Base-by-base conservation (phyloP, 2,113 vertebrate genomes). In the Heliornis fulica region DNA sequence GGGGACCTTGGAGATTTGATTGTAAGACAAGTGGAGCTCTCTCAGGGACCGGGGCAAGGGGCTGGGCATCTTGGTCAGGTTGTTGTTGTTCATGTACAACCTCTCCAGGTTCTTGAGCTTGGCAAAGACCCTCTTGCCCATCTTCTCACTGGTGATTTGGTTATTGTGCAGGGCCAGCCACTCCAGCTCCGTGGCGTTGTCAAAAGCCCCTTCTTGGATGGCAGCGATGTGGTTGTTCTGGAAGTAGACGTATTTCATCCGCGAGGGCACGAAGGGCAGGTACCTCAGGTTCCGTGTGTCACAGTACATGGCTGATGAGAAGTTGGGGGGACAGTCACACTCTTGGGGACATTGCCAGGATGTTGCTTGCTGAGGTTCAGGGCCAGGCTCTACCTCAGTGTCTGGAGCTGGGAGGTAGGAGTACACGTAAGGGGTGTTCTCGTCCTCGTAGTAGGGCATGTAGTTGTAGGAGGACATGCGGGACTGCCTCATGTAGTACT, bases 151-250 rank as follows among this genome's bases (percentile, higher is more conserved):
- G 77, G 94, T 90, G 83, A 99, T 98, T 95, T 98, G 98, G 93
- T 99, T 99, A 97, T 98, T 97, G 14, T 99, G 99, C 92, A 99
- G 95, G 26, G 99, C 98, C 8, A 99, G 94, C 99, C 99, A 99
- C 45, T 99, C 98, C 48, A 99, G 97, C 63, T 97, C 98, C 0
- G 99, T 99, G 96, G 99, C 98, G 1, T 99, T 99, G 93, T 97
- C 98, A 4, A 99, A 98, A 21, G 98, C 98, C 0, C 98, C 97
- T 29, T 99, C 99, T 11, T 99, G 98, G 89, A 99, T 97, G 64
- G 98, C 46, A 2, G 97, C 92, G 94, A 99, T 98, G 75, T 98
- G 98, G 74, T 99, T 99, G 97, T 99, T 98, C 96, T 99, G 99
- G 93, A 99, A 99, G 88, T 99, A 99, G 75, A 99, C 97, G 5